Conservation (phyloP, 2,113 vertebrate genomes). For the Vicugna pacos region DNA sequence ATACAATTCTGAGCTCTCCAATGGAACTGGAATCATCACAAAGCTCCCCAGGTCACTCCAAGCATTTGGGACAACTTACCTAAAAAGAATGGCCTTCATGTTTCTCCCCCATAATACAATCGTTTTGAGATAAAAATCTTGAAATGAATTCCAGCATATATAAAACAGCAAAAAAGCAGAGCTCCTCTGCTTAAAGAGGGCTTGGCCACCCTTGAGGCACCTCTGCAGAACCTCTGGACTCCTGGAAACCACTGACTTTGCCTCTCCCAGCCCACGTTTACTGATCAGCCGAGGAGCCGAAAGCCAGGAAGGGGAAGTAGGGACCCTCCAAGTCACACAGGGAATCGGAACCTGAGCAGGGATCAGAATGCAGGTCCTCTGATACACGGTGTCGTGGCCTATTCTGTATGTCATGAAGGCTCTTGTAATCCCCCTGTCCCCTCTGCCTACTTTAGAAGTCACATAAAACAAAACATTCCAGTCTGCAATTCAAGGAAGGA, state of each 20-base stretch:
- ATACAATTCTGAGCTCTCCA: neutral
- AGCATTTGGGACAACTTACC: neutral
- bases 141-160: neutral
- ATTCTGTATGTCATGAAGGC: rapidly evolving
- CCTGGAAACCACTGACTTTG: neutral
- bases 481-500: neutral
- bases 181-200: neutral
- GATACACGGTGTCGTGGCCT: rapidly evolving
- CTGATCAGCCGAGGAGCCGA: neutral
- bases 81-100: neutral
- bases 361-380: neutral
- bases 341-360: neutral
- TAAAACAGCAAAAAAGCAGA: neutral
- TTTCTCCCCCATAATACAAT: neutral
- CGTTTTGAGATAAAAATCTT: neutral
- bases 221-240: neutral
- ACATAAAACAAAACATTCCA: slow-evolving; percentile 12
- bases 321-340: neutral
- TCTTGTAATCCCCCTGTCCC: neutral
- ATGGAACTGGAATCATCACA: neutral
- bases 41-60: neutral
- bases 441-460: neutral
- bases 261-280: rapidly evolving
- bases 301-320: neutral
- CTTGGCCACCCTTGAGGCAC: neutral